Conservation (phyloP, 1,140 invertebrate species). For the Drosophila simulans region DNA sequence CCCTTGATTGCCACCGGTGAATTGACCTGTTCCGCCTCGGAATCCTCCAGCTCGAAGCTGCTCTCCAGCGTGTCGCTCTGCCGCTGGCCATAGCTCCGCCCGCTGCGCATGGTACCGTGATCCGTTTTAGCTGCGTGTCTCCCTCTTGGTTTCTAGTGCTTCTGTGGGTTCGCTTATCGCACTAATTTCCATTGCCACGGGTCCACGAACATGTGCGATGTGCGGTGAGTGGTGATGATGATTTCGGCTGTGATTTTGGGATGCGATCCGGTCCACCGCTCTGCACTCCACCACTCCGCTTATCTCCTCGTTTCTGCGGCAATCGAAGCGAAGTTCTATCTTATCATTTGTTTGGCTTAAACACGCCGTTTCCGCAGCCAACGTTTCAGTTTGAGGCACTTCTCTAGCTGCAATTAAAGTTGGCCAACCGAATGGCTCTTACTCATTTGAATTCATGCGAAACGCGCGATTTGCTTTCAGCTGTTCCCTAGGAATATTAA, state of each 20-base stretch:
- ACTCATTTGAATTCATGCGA: conserved; percentile 16
- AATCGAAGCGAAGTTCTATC: conserved; percentile 32
- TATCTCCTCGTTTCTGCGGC: conserved; percentile 3
- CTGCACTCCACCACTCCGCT: conserved; percentile 1
- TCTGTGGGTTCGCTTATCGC: conserved; percentile 40
- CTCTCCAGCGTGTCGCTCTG: conserved; percentile 42
- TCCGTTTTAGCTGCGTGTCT: conserved; percentile 19
- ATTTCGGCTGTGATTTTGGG: background rate
- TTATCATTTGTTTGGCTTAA: conserved; percentile 54
- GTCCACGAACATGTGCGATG: conserved; percentile 31
- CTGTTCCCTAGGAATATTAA: conserved; percentile 16
- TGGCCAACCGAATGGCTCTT: conserved; percentile 21
- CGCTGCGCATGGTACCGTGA: conserved; percentile 56
- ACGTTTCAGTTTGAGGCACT: conserved; percentile 51
- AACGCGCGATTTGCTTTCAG: conserved; percentile 42
- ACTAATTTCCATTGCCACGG: conserved; percentile 73
- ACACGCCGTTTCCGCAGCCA: conserved; percentile 20
- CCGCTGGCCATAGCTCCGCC: conserved; percentile 47
- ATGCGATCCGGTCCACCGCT: conserved; percentile 13
- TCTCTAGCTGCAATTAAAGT: conserved; percentile 53
- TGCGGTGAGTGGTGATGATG: background rate
- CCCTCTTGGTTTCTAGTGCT: conserved; percentile 31
- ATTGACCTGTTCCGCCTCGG: conserved; percentile 10
- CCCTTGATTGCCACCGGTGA: background rate
- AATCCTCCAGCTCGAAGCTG: conserved; percentile 68